Evolutionary conservation across 2,113 vertebrate genomes (phyloP).

Genomic region (Mirza zaza): DNA sequence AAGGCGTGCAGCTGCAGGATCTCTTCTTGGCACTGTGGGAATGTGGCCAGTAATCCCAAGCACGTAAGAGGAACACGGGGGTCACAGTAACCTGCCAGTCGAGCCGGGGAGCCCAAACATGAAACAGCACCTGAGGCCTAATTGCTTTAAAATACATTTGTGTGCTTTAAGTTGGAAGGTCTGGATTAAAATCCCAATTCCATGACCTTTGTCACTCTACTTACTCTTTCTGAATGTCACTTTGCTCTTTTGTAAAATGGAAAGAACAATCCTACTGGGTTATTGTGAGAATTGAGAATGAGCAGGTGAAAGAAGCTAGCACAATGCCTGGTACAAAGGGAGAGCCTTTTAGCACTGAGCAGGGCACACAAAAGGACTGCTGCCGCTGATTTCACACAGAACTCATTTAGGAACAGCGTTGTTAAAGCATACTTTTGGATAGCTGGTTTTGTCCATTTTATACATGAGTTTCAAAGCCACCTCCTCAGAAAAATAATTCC

Average conservation of each 20-base stretch:
- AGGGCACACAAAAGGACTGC: background rate
- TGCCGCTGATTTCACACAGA: background rate
- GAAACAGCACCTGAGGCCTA: background rate
- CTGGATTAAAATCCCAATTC: background rate
- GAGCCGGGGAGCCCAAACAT: background rate
- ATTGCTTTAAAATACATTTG: background rate
- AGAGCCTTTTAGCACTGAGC: background rate
- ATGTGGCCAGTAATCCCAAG: background rate
- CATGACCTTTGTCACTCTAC: background rate
- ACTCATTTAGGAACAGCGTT: constrained; percentile 36
- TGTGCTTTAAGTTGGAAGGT: background rate
- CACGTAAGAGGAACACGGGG: background rate
- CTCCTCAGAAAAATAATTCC: constrained; percentile 58
- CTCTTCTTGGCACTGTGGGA: background rate
- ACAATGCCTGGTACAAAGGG: background rate
- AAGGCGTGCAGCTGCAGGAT: background rate
- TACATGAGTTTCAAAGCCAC: constrained; percentile 53
- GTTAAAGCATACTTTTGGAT: background rate
- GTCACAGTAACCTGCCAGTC: background rate
- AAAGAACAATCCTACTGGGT: background rate
- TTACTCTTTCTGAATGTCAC: constrained; percentile 3
- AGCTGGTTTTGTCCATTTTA: constrained; percentile 55
- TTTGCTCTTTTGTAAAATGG: background rate
- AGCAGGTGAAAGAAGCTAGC: background rate
- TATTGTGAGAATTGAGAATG: background rate